Evolutionary conservation across 2,888 invertebrate species (phyloP), one percentile per base, ranked within the genome.

Genomic region (Acleris laterana): DNA sequence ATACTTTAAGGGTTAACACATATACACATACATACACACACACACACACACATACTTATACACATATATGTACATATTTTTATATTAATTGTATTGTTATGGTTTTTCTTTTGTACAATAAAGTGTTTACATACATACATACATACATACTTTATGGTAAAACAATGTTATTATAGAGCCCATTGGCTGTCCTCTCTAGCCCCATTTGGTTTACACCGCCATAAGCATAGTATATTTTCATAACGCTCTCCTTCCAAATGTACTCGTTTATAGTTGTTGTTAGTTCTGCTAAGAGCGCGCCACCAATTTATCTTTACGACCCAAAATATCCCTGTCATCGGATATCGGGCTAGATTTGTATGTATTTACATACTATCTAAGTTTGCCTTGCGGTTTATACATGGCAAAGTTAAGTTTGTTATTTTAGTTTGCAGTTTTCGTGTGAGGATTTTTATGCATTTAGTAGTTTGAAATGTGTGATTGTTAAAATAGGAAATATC

Each of bases 181-280:
- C 19, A 2, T 5, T 16, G 49, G 17, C 50, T 56, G 25, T 7
- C 16, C 62, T 63, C 25, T 19, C 38, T 38, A 3, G 22, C 17
- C 49, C 11, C 42, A 28, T 42, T 46, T 50, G 63, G 59, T 17
- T 60, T 42, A 11, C n/a, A 25, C 17, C 1, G 25, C 49, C 55
- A 60, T 65, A 60, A 60, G 50, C 60, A 55, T 44, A 42, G 25
- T 48, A 49, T 42, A 44, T 59, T 64, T 64, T 64, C 59, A 64
- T 64, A 64, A 64, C 63, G 48, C 17, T 38, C 58, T 50, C 25
- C 20, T 17, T 9, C 53, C 38, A 19, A 53, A 32, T 53, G 25
- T 53, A 55, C 55, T 42, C 55, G 60, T 49, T 64, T 64, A 64
- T 64, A 55, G 53, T 48, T 53, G 48, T 63, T 53, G 59, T 59